Evolutionary conservation across 2,888 invertebrate species (phyloP), one percentile per base, ranked within the genome.

Genomic region (Xylota segnis): DNA sequence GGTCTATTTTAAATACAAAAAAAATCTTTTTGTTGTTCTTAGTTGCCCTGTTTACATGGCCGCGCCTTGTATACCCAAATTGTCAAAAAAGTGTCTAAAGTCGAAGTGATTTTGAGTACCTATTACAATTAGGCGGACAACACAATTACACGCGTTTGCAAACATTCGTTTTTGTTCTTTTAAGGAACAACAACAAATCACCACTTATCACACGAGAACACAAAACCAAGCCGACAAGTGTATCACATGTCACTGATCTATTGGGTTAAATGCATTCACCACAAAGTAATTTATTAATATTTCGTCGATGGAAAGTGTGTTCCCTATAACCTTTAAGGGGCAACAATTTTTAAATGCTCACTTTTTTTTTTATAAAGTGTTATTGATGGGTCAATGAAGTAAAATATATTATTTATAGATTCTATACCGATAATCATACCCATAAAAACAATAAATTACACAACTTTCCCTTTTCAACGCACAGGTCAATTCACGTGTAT

Each of bases 371-470:
- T 43, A 68, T 45, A 61, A 70, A 70, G 78, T 70, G 54, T 78
- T 54, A 63, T 54, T 70, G 70, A 78, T 63, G 45, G 59, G 16
- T 61, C 68, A 61, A 61, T 61, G 59, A 56, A 68, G 47, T 56
- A 45, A 47, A 74, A 56, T 45, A 76, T 59, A 54, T 58, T 71
- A 71, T 63, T 56, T 70, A 72, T 71, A 66, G 52, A 52, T 66
- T 59, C 14, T 27, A 23, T 58, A 16, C 27, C 75, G 50, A 70
- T 71, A 71, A 83, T 66, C 50, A 32, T 59, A 12, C 18, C 59
- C 54, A 83, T 77, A 66, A 72, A 81, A 77, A 66, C 65, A 66
- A 83, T 83, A 77, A 66, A 83, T 77, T 71, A 70, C 37, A 75
- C 34, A 43, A 63, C 40, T 68, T 63, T 75, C 56, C 82, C 45